Evolutionary conservation across 2,888 invertebrate species (phyloP), one percentile per base, ranked within the genome.

Genomic region (Phanerotoma sp.): DNA sequence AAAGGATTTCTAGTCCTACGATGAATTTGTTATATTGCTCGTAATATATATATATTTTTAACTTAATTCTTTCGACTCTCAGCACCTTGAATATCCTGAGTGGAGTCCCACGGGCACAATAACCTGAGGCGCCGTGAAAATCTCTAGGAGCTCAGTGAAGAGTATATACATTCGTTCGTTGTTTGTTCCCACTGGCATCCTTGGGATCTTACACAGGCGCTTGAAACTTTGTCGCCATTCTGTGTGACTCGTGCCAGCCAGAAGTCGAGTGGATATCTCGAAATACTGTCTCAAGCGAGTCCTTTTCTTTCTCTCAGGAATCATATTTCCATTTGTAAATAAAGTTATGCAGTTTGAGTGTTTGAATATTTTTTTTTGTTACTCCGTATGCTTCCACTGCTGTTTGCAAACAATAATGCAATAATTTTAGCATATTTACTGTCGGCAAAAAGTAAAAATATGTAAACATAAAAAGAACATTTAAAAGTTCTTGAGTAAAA

Each of bases 101-200:
- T 21, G 30, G 33, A 47, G 22, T 47, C 53, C 53, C 53, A 33
- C 25, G 48, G 53, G 53, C 33, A 40, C 53, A 53, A 47, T 53
- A 53, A 47, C 46, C 53, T 15, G 21, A 18, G 20, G 21, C 37
- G 32, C 28, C 21, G 20, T 20, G 38, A 49, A 51, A 46, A 38
- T 51, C 51, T 42, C 42, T 44, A 16, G 38, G 22, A 7, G 44
- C 16, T 18, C 28, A 44, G 18, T 30, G 22, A 35, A 44, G 44
- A 51, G 30, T 32, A 51, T 28, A 35, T 28, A 25, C 44, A 42
- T 41, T n/a, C 50, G 30, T 15, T 20, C 38, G 44, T 49, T 54
- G 54, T 54, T 54, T 54, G 54, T 48, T 54, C 48, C 54, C 54
- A 54, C 48, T 54, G 54, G 54, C 44, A 28, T 54, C 42, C 49